Percentiles rank a stretch among this genome's conserved stretches.
Conservation (phyloP, 1,140 invertebrate genomes). For the Dysdera silvatica region DNA sequence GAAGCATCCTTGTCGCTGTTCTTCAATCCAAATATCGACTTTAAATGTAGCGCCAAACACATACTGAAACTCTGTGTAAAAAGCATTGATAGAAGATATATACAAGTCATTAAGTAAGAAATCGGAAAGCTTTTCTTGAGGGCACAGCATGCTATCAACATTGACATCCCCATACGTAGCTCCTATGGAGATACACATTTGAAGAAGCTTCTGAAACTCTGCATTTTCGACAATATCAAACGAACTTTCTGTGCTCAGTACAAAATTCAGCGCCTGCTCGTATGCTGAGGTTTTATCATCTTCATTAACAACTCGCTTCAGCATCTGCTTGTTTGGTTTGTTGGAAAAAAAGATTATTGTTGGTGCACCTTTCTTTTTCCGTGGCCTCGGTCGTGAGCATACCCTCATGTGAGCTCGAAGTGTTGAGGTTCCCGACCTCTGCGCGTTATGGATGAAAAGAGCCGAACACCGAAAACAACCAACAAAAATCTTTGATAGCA, state of each 20-base stretch:
- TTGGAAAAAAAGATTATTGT: conserved; percentile 23
- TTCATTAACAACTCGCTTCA: conserved; percentile 11
- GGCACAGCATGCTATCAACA: conserved; percentile 12
- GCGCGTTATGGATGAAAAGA: conserved; percentile 18
- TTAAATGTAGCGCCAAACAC: conserved; percentile 18
- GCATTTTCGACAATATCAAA: conserved; percentile 8
- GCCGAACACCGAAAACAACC: conserved; percentile 21
- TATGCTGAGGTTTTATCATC: conserved; percentile 6
- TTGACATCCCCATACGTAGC: conserved; percentile 23
- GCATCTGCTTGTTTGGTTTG: conserved; percentile 2
- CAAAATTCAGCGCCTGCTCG: conserved; percentile 14
- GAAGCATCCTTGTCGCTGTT: conserved; percentile 3
- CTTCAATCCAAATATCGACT: conserved; percentile 11
- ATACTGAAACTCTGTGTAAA: conserved; percentile 23
- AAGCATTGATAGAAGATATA: conserved; percentile 6
- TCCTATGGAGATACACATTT: conserved; percentile 18
- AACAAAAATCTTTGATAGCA: conserved; percentile 19
- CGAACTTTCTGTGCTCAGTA: conserved; percentile 13
- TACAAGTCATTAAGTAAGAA: conserved; percentile 18
- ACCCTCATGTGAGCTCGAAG: conserved; percentile 18
- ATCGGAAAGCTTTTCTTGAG: conserved; percentile 5
- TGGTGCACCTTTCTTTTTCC: conserved; percentile 12
- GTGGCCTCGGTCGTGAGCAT: conserved; percentile 10
- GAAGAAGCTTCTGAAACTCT: conserved; percentile 11
- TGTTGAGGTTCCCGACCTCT: conserved; percentile 21